These are phyloP conservation scores for Capitulum mitella DNA, from an alignment of 2,888 invertebrate species.

Conservation along the genomic window DNA sequence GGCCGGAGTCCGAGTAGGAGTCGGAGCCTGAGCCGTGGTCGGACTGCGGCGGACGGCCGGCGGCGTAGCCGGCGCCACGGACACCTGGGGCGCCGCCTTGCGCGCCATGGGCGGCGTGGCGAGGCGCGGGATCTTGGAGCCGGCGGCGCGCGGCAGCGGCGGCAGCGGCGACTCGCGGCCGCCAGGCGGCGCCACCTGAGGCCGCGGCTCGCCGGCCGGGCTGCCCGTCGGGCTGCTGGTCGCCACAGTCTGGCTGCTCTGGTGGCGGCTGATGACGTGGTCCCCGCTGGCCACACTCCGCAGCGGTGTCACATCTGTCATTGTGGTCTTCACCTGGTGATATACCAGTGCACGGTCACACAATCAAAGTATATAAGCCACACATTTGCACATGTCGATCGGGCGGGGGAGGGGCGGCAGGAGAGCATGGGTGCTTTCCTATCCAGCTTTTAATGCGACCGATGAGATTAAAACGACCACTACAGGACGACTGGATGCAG, in stretches of 20 bases:
- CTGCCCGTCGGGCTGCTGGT: neutral
- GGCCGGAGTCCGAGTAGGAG: too few species aligned
- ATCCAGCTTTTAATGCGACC: too few species aligned
- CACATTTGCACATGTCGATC: too few species aligned
- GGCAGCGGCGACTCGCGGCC: conserved; percentile 2
- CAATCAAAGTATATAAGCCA: too few species aligned
- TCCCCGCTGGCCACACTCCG: neutral
- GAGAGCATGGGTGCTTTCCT: too few species aligned
- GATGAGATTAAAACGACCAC: too few species aligned
- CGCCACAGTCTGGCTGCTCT: neutral
- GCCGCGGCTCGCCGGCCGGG: too few species aligned
- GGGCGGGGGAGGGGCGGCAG: too few species aligned
- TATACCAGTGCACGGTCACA: too few species aligned
- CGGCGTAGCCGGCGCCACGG: neutral
- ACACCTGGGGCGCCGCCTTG: neutral
- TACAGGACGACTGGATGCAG: too few species aligned
- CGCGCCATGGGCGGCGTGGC: neutral
- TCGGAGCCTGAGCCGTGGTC: neutral
- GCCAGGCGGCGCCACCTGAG: neutral
- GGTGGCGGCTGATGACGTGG: neutral
- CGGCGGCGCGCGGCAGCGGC: neutral
- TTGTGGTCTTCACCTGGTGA: neutral
- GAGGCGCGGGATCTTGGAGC: neutral
- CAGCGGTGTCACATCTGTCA: neutral
- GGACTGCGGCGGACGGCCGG: neutral